A percentile compares a stretch with the other conserved stretches of the same genome.
Conservation (phyloP, 2,797 vertebrate genomes). For the Sebastes melanostomus region DNA sequence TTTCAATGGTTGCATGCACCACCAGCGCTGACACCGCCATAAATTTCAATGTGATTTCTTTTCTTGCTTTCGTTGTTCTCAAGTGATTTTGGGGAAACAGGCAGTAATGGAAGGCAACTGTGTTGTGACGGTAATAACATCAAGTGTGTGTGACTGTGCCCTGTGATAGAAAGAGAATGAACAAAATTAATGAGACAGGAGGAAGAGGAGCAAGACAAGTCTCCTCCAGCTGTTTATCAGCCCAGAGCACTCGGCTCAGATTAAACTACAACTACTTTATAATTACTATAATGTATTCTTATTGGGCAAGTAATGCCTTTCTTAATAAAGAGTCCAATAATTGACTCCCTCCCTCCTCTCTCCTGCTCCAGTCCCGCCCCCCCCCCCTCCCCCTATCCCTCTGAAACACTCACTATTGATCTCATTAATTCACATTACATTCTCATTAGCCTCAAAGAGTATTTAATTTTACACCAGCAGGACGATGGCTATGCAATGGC, state of each 20-base stretch:
- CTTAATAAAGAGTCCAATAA: conserved; percentile 51
- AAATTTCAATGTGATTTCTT: not conserved
- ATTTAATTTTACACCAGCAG: conserved; percentile 43
- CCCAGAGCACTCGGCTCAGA: conserved; percentile 46
- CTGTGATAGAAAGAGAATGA: conserved; percentile 4
- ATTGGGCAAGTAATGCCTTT: conserved; percentile 38
- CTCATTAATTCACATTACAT: conserved; percentile 63
- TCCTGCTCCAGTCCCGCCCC: not conserved
- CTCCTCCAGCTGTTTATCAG: conserved; percentile 56
- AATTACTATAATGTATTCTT: conserved; percentile 57
- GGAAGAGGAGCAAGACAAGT: not conserved
- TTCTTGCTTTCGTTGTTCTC: conserved; percentile 14
- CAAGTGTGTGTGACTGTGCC: not conserved
- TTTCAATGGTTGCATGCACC: not conserved
- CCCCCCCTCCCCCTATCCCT: not conserved
- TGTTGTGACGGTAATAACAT: conserved; percentile 7
- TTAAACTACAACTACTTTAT: conserved; percentile 58
- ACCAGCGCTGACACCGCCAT: not conserved
- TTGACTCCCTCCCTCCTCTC: conserved; percentile 23
- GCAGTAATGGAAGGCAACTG: conserved; percentile 6
- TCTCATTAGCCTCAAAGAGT: conserved; percentile 57
- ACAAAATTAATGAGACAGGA: conserved; percentile 37
- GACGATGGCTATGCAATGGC: not conserved
- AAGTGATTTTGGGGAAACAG: conserved; percentile 4
- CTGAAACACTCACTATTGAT: conserved; percentile 45